Evolutionary conservation across 2,888 invertebrate genomes (phyloP).

Genomic region (Polyploca ridens): DNA sequence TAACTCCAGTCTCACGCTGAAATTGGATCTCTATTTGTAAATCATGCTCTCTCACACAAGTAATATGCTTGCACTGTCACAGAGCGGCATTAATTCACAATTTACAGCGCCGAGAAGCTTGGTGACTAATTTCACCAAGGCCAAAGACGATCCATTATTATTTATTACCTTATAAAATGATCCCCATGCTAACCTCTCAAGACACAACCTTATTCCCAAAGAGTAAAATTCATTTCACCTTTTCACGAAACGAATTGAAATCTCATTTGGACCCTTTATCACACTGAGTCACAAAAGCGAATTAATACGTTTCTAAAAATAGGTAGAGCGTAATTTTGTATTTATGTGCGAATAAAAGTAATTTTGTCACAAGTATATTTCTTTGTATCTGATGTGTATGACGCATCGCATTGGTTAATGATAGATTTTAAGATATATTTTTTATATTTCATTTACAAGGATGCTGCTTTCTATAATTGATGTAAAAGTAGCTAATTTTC

Average conservation of each 20-base stretch:
- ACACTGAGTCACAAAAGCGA: constrained; percentile 67
- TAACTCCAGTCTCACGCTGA: neutral
- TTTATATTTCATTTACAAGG: neutral
- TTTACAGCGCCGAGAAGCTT: constrained; percentile 54
- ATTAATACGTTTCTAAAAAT: constrained; percentile 69
- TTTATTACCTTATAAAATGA: constrained; percentile 77
- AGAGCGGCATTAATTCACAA: constrained; percentile 57
- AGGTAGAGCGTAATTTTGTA: constrained; percentile 51
- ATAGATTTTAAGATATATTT: neutral
- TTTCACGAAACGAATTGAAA: constrained; percentile 40
- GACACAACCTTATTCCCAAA: constrained; percentile 47
- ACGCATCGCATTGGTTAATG: neutral
- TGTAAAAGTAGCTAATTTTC: neutral
- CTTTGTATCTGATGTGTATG: neutral
- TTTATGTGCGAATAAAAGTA: constrained; percentile 43
- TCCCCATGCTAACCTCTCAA: constrained; percentile 37
- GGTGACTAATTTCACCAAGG: constrained; percentile 80
- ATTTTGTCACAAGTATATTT: constrained; percentile 28
- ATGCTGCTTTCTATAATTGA: neutral
- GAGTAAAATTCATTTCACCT: constrained; percentile 48
- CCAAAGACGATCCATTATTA: constrained; percentile 80
- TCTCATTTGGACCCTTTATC: constrained; percentile 67
- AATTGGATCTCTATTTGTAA: constrained; percentile 8
- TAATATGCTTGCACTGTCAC: constrained; percentile 45
- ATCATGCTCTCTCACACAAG: constrained; percentile 23